Evolutionary conservation across 2,797 vertebrate species (phyloP), one percentile per base, ranked within the genome.

Genomic region (Arrhamphus sclerolepis): DNA sequence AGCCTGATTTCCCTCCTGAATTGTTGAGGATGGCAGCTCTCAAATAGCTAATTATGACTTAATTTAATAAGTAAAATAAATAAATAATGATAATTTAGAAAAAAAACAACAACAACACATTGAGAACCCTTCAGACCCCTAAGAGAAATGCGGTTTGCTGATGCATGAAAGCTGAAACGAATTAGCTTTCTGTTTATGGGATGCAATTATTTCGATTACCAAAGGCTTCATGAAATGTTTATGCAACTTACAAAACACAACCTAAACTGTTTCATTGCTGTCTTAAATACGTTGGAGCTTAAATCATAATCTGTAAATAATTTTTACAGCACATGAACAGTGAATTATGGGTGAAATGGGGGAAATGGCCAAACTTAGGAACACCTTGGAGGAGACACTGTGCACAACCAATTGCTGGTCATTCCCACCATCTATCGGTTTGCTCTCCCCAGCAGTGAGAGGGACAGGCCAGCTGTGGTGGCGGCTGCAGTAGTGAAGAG

Each of bases 371-470:
- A 63, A 28, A 48, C n/a, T 54, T 34, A 53, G 60, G 8, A 19
- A 63, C 41, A 47, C 68, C 61, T 49, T 55, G 19, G 56, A 51
- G 40, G 53, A 56, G 58, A 72, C 49, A 61, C n/a, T 79, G 55
- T 81, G 66, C 66, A 66, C 61, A 59, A 61, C 26, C 14, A 70
- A 51, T 72, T 13, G 39, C 72, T 76, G 59, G 81, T 81, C 80
- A 78, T 50, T 67, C 65, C 81, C 68, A 79, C 69, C 84, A 69
- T 84, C 57, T 86, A 91, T 73, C 76, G 65, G 42, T 93, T 87
- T 89, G 64, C 89, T 92, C 88, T 91, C 79, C 85, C 83, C 84
- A 92, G 88, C 92, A 91, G 50, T 81, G 91, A 90, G 50, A 84
- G 87, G 81, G 87, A 89, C 85, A 94, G 85, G 70, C 76, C 78